Evolutionary conservation across 2,888 invertebrate species (phyloP).

Genomic region (Sminthurinus aureus): DNA sequence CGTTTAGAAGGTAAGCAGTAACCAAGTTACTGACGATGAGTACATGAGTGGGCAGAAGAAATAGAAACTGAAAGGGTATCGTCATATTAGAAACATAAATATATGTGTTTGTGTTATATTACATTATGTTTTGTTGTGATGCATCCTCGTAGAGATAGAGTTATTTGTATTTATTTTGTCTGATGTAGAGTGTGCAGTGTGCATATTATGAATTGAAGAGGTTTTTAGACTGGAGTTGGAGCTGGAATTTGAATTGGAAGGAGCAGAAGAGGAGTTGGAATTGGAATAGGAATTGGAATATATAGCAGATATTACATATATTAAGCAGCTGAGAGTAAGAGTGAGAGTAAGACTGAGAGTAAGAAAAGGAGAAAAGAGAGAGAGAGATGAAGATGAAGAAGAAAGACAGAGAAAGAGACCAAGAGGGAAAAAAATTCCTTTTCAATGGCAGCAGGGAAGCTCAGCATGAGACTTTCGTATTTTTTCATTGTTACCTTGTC

Average conservation of each 20-base stretch:
- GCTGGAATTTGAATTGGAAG: background rate
- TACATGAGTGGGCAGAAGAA: background rate
- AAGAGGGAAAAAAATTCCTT: constrained; percentile 58
- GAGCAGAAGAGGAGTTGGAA: background rate
- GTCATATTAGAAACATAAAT: background rate
- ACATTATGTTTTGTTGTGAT: background rate
- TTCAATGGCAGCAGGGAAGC: constrained; percentile 61
- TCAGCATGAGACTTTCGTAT: constrained; percentile 60
- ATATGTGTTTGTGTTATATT: constrained; percentile 5
- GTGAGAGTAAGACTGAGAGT: constrained; percentile 13
- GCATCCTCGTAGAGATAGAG: background rate
- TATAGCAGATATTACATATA: background rate
- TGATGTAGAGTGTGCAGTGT: constrained; percentile 15
- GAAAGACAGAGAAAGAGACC: constrained; percentile 24
- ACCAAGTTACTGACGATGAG: background rate
- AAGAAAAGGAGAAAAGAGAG: background rate
- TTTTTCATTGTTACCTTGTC: constrained; percentile 61
- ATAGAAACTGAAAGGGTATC: background rate
- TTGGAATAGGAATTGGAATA: constrained; percentile 7
- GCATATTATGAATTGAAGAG: constrained; percentile 36
- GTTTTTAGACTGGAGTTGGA: constrained; percentile 9
- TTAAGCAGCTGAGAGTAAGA: constrained; percentile 10
- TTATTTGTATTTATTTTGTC: constrained; percentile 11
- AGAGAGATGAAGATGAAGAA: background rate
- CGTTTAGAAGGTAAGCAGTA: background rate